These are phyloP conservation scores for Nyctibius bracteatus DNA, from an alignment of 2,113 vertebrate genomes.

Conservation along the genomic window DNA sequence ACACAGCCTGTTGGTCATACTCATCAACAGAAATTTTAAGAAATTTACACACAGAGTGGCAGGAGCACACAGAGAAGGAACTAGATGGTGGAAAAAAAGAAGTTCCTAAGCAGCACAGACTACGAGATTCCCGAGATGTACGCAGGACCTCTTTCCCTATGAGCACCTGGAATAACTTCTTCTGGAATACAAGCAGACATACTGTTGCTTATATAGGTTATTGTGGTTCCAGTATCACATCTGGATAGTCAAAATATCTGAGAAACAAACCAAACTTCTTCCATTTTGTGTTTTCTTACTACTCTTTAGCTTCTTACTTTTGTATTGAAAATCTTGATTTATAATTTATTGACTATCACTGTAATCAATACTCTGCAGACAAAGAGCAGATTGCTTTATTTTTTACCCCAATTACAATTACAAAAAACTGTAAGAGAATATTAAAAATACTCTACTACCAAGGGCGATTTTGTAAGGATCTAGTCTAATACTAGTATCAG, in stretches of 20 bases:
- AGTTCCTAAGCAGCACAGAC: rapidly evolving
- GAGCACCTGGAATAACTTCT: neutral
- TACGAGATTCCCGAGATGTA: neutral
- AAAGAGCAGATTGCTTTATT: neutral
- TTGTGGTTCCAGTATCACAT: rapidly evolving
- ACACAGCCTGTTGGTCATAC: neutral
- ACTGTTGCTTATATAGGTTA: neutral
- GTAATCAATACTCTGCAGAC: neutral
- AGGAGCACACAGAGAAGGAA: neutral
- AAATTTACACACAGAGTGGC: neutral
- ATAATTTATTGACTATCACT: neutral
- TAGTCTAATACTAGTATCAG: neutral
- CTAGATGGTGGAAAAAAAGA: neutral
- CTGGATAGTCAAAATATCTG: neutral
- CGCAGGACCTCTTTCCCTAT: too few species aligned
- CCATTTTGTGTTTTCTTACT: neutral
- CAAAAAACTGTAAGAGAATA: neutral
- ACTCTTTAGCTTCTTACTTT: neutral
- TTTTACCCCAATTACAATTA: neutral
- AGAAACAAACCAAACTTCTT: neutral
- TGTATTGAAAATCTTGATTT: neutral
- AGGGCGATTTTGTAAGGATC: neutral
- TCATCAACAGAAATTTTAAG: neutral
- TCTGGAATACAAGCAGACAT: neutral
- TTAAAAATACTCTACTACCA: neutral